Conservation (phyloP, 2,888 invertebrate genomes). For the Noctuana brunneofusca region DNA sequence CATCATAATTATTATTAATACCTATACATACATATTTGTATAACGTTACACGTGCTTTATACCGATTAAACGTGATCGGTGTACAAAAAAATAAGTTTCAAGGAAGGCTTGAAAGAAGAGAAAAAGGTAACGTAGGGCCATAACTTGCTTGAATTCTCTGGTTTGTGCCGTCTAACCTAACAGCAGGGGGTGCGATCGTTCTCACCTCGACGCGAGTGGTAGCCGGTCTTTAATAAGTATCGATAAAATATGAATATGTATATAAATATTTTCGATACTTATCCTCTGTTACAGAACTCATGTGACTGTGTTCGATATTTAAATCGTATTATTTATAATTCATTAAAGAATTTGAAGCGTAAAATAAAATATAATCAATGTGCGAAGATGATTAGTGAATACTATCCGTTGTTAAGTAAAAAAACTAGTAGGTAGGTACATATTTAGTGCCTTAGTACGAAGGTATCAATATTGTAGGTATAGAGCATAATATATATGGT, state of each 20-base stretch:
- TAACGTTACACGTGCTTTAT: slow-evolving; percentile 32
- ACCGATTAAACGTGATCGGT: slow-evolving; percentile 57
- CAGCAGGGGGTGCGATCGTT: slow-evolving; percentile 81
- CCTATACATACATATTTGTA: not conserved
- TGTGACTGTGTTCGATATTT: slow-evolving; percentile 18
- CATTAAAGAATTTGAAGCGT: not conserved
- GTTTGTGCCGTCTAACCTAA: slow-evolving; percentile 75
- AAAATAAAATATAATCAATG: not conserved
- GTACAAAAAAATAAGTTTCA: slow-evolving; percentile 57
- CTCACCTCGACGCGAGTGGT: slow-evolving; percentile 83
- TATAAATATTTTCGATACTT: slow-evolving; percentile 78
- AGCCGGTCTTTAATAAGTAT: slow-evolving; percentile 82
- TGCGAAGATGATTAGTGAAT: not conserved
- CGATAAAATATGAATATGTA: slow-evolving; percentile 83
- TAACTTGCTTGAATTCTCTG: slow-evolving; percentile 81
- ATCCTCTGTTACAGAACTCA: slow-evolving; percentile 42
- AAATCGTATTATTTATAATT: not conserved
- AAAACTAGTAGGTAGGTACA: not conserved
- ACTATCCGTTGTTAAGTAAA: not conserved
- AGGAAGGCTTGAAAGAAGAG: slow-evolving; percentile 60
- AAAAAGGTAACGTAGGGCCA: slow-evolving; percentile 68
- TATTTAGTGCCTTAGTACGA: too few species aligned
- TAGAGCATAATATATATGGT: too few species aligned
- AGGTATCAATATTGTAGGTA: too few species aligned
- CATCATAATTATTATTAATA: not conserved